Evolutionary conservation across 2,113 vertebrate species (phyloP), one percentile per base, ranked within the genome.

Genomic region (Lates calcarifer): DNA sequence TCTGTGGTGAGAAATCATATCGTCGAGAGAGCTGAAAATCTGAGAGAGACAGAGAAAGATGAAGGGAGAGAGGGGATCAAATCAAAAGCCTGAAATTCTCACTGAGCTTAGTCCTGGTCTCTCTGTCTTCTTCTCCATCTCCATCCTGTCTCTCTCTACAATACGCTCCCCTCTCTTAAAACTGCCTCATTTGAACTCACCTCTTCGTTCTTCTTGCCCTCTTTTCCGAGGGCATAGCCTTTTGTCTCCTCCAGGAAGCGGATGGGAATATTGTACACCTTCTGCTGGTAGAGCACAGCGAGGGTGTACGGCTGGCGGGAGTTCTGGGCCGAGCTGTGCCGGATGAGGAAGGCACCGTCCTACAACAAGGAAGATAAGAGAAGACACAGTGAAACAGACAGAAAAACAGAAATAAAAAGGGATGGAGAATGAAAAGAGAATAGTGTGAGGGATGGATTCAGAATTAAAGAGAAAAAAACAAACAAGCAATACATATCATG

Each of bases 221-320:
- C 95, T 77, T 96, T 96, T 58, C 97, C 97, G 0, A 98, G 94
- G 6, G 90, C 94, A 0, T 95, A 98, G 47, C 93, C 74, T 13
- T 33, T 79, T 0, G 87, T 88, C 2, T 94, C 91, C 35, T 92
- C 93, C 81, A 96, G 74, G 79, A 90, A 94, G 68, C 96, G 94
- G 58, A 98, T 94, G 63, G 97, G 96, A 67, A 98, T 90, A 75
- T 98, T 97, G 94, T 96, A 98, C 61, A 98, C 96, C n/a, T 90
- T 96, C 51, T 94, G 87, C 4, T 87, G 87, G 89, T 94, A 96
- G 17, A 97, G 92, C 60, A 98, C 95, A 0, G 93, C 97, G 45
- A 98, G 90, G 10, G 97, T 97, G 90, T 95, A 95, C 0, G 96
- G 96, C 87, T 98, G 97, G 3, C 81, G 84, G 13, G 87, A 2